Base-by-base conservation (phyloP, 2,888 invertebrate species). In the Agrenia bidenticulata region DNA sequence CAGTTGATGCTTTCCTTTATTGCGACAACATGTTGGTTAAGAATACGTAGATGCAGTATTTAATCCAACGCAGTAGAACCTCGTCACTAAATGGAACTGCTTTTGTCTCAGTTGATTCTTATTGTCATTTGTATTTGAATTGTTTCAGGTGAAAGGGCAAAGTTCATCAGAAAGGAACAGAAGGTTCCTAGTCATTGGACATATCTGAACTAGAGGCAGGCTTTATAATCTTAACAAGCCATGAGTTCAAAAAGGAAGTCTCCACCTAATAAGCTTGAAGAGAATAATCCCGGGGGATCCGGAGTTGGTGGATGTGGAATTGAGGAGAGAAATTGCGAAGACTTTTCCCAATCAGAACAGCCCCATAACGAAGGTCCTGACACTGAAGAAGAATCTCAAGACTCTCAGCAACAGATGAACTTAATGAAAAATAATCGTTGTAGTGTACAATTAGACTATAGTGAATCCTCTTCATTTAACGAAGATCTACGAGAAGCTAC, bases 201-300 rank as follows among this genome's bases (percentile, higher is more conserved):
- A n/a, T n/a, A n/a, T n/a, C 32, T 32, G 11, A 32, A 32, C 32
- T 32, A 11, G 5, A 4, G 32, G n/a, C n/a, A 32, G 32, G 11
- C 11, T 32, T 32, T 11, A 32, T 32, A 32, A 32, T n/a, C n/a
- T n/a, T 15, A 39, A 15, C 19, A 45, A 15, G 45, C 45, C 15
- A 76, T 75, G 74, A 76, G 76, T 68, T 73, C 76, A 9, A 76
- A 76, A 61, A 64, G 76, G 61, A 76, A 76, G 55, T 76, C 76
- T 19, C 76, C 76, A 9, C 76, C 76, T 32, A 76, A 76, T 63
- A 76, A 76, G 57, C 73, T 76, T 26, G 74, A 76, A 61, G 74
- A 75, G 56, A 42, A 51, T 23, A 51, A 51, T 21, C 37, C 32
- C n/a, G n/a, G 11, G 32, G 32, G 5, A 4, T 15, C 4, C 13